Base-by-base conservation (phyloP, 2,797 vertebrate genomes). In the Zonotrichia albicollis region DNA sequence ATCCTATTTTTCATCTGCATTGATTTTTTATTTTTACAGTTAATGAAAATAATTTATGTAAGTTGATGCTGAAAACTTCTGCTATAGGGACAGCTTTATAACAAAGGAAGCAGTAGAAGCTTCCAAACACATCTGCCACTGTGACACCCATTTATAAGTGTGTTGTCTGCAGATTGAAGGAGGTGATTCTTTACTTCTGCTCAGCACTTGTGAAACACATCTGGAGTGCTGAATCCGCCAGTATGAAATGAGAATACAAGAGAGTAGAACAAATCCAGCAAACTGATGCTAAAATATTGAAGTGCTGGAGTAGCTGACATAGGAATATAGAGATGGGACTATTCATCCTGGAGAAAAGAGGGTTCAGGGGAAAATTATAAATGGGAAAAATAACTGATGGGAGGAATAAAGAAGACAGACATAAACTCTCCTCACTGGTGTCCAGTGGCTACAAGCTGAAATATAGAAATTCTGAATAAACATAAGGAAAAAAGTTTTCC, bases 401-500 rank as follows among this genome's bases (percentile, higher is more conserved):
- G 15, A 75, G 7, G 34, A 78, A 8, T 54, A 62, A 78, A 82
- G 25, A 66, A 32, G 36, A 29, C 3, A 61, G 21, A 60, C 23
- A 23, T 2, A 45, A 84, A 64, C 14, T n/a, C 29, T 60, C 6
- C 12, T 64, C 2, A 1, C 22, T 22, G 14, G 4, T 46, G 26
- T 20, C 18, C 18, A 58, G 23, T 50, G 8, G 40, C 10, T 34
- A 29, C 8, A 74, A 77, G 58, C 5, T 10, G 70, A 87, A 62
- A 71, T 54, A 20, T 0, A 77, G 20, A 73, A 68, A 83, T 60
- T 65, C 27, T 26, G 9, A 18, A 32, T 83, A 65, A 92, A 61
- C 2, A 10, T 38, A 58, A 53, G 21, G 32, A 55, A 40, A 76
- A 43, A 2, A 0, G 1, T 20, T 66, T 6, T 62, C 16, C 45